Base-by-base conservation (phyloP, 2,888 invertebrate species). In the Branchellion lobata region DNA sequence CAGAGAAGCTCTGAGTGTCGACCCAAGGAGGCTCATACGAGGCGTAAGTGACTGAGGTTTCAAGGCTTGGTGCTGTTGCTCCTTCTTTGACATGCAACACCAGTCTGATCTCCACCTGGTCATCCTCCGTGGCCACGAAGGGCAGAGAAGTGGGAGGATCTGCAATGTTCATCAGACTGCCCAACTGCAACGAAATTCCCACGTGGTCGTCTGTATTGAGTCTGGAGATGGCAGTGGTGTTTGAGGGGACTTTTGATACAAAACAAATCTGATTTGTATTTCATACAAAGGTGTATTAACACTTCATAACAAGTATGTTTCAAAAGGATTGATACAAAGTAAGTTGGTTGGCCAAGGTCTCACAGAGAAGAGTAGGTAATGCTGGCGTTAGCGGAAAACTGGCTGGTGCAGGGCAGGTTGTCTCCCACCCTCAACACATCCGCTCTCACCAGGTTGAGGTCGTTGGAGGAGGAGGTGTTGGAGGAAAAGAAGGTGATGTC, bases 1-100 rank as follows among this genome's bases (percentile, higher is more conserved):
- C 21, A 31, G 36, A 57, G 1, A 47, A 1, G 53, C n/a, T 57
- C 21, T 73, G n/a, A 29, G 36, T 57, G 85, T 85, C 86, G 27
- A 85, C 83, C 33, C 84, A 83, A 24, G 81, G 82, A 47, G 84
- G 84, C 76, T 83, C 82, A 80, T 84, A 87, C 78, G 85, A 21
- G 85, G 0, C 85, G 84, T 1, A 85, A 85, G 11, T 84, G 84
- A 80, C 85, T 85, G 21, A 87, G 84, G 84, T 85, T 85, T 81
- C 85, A 84, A 8, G 78, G 65, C 33, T 72, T 79, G 21, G 68
- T 82, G 76, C 8, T 57, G n/a, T 1, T 83, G 81, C 3, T 61
- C 27, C 5, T 51, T 80, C 79, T 11, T 84, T 82, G 0, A 86
- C 81, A 83, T 84, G 84, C 34, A 82, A 71, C 3, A 74, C 57